Evolutionary conservation across 2,888 invertebrate species (phyloP).

Genomic region (Gibbula magus): DNA sequence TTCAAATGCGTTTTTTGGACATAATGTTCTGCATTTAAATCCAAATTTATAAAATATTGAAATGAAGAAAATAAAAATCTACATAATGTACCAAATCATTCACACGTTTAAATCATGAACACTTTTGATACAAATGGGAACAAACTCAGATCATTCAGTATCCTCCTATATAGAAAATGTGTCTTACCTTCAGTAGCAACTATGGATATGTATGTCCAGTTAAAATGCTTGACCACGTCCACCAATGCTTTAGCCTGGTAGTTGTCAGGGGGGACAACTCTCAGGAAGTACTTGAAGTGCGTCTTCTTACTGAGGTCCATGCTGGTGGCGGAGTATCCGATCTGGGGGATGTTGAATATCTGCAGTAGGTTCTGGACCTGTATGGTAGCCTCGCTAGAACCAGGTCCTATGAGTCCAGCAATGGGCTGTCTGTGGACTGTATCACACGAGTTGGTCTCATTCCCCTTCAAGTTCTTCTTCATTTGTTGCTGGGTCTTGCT

Average conservation of each 20-base stretch:
- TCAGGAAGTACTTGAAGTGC: conserved; percentile 85
- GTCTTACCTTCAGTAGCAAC: conserved; percentile 84
- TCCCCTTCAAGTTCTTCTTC: conserved; percentile 10
- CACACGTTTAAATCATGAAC: too few species aligned
- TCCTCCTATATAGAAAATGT: too few species aligned
- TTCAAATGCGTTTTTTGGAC: too few species aligned
- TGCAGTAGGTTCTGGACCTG: conserved; percentile 86
- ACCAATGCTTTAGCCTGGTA: conserved; percentile 86
- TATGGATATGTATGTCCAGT: conserved; percentile 88
- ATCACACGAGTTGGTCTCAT: conserved; percentile 36
- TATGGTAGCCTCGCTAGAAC: conserved; percentile 83
- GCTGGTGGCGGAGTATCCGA: conserved; percentile 87
- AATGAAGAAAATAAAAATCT: too few species aligned
- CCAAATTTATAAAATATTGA: too few species aligned
- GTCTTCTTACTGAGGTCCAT: conserved; percentile 85
- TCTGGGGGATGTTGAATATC: conserved; percentile 81
- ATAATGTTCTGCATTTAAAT: too few species aligned
- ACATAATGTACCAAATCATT: too few species aligned
- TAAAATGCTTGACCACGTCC: conserved; percentile 77
- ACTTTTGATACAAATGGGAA: too few species aligned
- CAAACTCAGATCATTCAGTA: too few species aligned
- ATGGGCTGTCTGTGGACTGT: conserved; percentile 71
- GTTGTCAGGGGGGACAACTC: conserved; percentile 86
- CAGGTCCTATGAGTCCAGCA: conserved; percentile 85
- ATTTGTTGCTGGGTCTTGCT: conserved; percentile 48